Conservation (phyloP, 1,140 invertebrate species). For the Melanaphis sacchari region DNA sequence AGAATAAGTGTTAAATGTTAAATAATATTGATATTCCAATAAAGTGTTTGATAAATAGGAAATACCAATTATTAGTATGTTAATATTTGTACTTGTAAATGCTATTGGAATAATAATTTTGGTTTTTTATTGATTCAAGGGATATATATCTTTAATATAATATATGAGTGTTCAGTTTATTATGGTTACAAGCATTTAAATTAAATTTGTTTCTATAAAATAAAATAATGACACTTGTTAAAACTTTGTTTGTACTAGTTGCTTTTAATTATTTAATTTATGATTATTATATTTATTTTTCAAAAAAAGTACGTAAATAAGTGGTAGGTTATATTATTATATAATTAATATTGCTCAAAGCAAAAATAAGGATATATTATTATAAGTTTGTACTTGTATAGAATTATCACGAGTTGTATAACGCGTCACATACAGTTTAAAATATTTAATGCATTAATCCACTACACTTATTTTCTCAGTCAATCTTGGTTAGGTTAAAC, state of each 20-base stretch:
- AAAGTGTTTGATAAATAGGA: not conserved
- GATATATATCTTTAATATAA: not conserved
- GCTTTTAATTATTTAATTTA: not conserved
- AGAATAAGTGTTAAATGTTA: conserved; percentile 1
- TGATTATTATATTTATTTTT: conserved; percentile 4
- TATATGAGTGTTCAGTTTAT: not conserved
- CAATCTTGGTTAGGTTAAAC: not conserved
- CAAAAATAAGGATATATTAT: not conserved
- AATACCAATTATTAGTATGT: conserved; percentile 7
- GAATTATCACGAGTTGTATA: not conserved
- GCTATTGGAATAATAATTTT: conserved; percentile 1
- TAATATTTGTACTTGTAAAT: conserved; percentile 44
- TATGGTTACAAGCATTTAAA: not conserved
- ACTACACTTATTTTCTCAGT: not conserved
- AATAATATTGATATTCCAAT: conserved; percentile 1
- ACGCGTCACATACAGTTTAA: not conserved
- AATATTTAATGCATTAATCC: not conserved
- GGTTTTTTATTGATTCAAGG: not conserved
- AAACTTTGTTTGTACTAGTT: conserved; percentile 12
- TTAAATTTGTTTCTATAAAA: not conserved
- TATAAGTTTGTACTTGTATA: not conserved
- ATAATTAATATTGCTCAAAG: not conserved
- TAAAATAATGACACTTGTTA: not conserved
- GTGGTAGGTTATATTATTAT: not conserved
- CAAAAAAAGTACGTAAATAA: not conserved